Evolutionary conservation across 37 sponge, comb jelly and placozoan species (phyloP).

Genomic region (Amphimedon queenslandica): DNA sequence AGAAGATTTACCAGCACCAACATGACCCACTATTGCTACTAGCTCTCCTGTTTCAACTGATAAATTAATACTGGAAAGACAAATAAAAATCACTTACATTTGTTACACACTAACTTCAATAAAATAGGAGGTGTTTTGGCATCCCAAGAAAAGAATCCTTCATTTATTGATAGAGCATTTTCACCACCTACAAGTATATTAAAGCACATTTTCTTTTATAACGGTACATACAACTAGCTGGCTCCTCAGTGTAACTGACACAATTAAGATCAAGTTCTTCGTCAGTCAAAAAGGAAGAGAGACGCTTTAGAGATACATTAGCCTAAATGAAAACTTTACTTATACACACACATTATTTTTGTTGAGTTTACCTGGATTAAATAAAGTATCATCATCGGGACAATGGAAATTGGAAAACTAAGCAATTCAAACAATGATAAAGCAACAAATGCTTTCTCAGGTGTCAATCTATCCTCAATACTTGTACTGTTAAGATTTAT

Average conservation of each 20-base stretch:
- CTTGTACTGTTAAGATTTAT: not conserved
- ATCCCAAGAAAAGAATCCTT: conserved; percentile 58
- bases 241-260: conserved; percentile 24
- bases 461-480: conserved; percentile 48
- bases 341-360: not conserved
- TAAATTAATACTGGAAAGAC: conserved; percentile 55
- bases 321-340: conserved; percentile 39
- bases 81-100: not conserved
- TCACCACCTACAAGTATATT: conserved; percentile 5
- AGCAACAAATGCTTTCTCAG: conserved; percentile 77
- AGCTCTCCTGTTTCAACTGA: conserved; percentile 54
- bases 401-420: conserved; percentile 60
- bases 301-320: conserved; percentile 65
- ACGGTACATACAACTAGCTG: not conserved
- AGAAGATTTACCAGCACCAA: conserved; percentile 85
- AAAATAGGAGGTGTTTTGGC: conserved; percentile 17
- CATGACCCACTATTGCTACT: conserved; percentile 81
- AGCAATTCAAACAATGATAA: conserved; percentile 82
- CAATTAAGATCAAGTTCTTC: conserved; percentile 61
- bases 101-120: conserved; percentile 12
- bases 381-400: conserved; percentile 56
- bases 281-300: conserved; percentile 53
- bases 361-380: conserved; percentile 53
- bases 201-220: not conserved
- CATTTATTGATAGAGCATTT: conserved; percentile 17